Conservation (phyloP, 2,113 vertebrate species). For the Himantopus leucocephalus region DNA sequence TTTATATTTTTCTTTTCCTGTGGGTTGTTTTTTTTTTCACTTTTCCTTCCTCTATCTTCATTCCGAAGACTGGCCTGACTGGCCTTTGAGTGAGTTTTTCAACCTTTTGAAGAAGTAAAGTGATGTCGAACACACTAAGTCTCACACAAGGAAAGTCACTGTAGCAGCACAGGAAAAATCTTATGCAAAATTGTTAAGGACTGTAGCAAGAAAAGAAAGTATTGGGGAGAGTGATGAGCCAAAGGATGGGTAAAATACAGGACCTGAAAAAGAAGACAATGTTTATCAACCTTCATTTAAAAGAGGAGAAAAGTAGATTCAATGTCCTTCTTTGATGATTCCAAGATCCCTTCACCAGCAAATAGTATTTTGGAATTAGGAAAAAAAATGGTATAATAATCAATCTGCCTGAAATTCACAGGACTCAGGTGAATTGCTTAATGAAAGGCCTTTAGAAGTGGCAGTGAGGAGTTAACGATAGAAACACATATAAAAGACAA, state of each 20-base stretch:
- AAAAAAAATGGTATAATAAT: neutral
- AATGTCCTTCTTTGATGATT: too few relatives aligned
- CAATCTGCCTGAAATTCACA: neutral
- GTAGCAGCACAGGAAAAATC: neutral
- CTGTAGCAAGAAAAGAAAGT: neutral
- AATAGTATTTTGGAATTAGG: neutral
- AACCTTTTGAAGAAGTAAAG: neutral
- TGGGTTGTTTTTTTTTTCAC: neutral
- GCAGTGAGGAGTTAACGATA: neutral
- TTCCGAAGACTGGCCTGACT: neutral
- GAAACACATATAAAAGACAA: neutral
- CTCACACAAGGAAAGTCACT: neutral
- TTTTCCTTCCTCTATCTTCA: neutral
- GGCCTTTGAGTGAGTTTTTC: neutral
- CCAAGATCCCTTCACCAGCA: too few relatives aligned
- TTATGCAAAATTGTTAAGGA: neutral
- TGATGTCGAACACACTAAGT: neutral
- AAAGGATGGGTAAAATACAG: neutral
- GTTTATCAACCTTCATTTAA: neutral
- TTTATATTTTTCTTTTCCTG: neutral
- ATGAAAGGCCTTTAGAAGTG: neutral
- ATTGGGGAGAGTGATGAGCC: neutral
- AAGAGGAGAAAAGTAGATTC: neutral
- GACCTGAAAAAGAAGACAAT: neutral
- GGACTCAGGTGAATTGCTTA: neutral